These are phyloP conservation scores for Lacanobia oleracea DNA, from an alignment of 2,888 invertebrate genomes.

Conservation along the genomic window DNA sequence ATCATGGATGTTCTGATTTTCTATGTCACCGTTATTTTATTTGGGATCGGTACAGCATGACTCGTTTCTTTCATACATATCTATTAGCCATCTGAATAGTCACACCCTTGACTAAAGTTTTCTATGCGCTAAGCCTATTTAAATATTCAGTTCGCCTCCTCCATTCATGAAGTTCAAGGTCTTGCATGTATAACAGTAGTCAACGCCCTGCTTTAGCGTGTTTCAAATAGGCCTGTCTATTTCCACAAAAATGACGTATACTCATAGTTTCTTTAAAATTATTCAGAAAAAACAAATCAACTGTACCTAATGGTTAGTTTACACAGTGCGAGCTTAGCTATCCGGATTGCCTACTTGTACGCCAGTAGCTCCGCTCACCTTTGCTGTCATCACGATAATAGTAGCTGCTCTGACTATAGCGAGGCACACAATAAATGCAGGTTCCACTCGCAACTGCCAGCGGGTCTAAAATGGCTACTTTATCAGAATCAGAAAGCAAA, in stretches of 20 bases:
- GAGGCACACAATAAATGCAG: too few relatives aligned
- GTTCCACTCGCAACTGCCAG: too few relatives aligned
- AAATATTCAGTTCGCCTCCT: not conserved
- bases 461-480: too few relatives aligned
- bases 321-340: too few relatives aligned
- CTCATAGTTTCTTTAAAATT: not conserved
- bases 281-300: not conserved
- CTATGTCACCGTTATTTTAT: not conserved
- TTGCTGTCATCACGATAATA: too few relatives aligned
- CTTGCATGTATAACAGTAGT: constrained; percentile 31
- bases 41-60: not conserved
- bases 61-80: not conserved
- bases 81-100: not conserved
- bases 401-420: too few relatives aligned
- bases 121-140: not conserved
- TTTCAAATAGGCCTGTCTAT: constrained; percentile 12
- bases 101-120: not conserved
- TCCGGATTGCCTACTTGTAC: too few relatives aligned
- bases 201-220: constrained; percentile 32
- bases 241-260: not conserved
- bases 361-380: too few relatives aligned
- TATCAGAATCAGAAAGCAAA: too few relatives aligned
- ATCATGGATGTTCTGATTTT: not conserved
- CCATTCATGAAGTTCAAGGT: constrained; percentile 23
- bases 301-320: too few relatives aligned